Evolutionary conservation across 2,888 invertebrate genomes (phyloP), one percentile per base, ranked within the genome.

Genomic region (Dione vanillae): DNA sequence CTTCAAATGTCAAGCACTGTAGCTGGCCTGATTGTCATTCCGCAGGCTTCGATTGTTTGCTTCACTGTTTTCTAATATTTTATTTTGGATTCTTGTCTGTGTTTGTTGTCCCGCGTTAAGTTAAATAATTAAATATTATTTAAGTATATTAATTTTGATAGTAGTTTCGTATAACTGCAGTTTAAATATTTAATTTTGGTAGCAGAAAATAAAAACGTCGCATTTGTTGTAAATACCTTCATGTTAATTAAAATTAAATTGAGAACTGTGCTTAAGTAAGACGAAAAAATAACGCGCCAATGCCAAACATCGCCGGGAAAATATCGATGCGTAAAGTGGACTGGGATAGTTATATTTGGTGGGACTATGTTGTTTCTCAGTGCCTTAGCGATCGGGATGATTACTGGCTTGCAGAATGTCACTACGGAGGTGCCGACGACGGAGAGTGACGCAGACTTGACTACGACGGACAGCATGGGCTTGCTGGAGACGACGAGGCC

Each of bases 281-380:
- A 79, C 68, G 67, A 71, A 72, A 79, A 76, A 82, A 81, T 77
- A 83, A 78, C 81, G 82, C 79, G 84, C 89, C 88, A 90, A 92
- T 92, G 91, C 85, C 78, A 88, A 85, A 84, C 80, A 84, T 80
- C 79, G 77, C 78, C 83, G 78, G 78, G 80, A 76, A 77, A 77
- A 77, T 77, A 77, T 78, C 80, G 78, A 80, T 80, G 80, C 77
- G 76, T 73, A 76, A 76, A 78, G 75, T 74, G 77, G 78, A 78
- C 74, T 74, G 78, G 78, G 73, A 78, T 76, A 68, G 75, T 76
- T 75, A 74, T 78, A 80, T 81, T 86, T 82, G 86, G 90, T 84
- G 89, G 90, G 89, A 92, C 85, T 89, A 93, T 94, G 94, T 89
- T 93, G 85, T 90, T 93, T 82, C 84, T 93, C 83, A 87, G 93